A percentile compares a stretch with the other conserved stretches of the same genome.
Conservation (phyloP, 2,797 vertebrate genomes). For the Falco columbarius region DNA sequence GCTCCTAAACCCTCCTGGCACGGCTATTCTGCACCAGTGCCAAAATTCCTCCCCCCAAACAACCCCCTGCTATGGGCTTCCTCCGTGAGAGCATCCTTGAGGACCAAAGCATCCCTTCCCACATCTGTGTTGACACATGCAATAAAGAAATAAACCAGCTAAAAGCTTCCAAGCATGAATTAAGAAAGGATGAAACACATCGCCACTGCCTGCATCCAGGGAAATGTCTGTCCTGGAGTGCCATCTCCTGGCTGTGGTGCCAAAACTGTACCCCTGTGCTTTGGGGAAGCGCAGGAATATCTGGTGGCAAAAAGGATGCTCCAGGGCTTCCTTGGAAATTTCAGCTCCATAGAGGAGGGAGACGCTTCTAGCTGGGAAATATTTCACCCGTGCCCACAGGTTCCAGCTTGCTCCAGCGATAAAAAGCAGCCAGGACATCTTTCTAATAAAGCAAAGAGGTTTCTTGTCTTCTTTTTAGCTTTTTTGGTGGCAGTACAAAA, state of each 20-base stretch:
- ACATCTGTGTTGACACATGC: accelerated
- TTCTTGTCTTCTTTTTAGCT: not conserved
- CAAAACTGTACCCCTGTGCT: accelerated
- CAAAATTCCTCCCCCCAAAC: not conserved
- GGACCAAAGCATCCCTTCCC: not conserved
- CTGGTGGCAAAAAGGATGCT: not conserved
- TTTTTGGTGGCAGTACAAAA: not conserved
- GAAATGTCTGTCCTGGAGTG: not conserved
- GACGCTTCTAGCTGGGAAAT: not conserved
- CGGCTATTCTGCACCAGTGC: not conserved
- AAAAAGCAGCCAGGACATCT: not conserved
- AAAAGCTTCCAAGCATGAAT: accelerated
- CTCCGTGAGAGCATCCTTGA: not conserved
- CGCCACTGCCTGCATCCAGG: accelerated
- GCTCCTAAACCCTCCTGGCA: not conserved
- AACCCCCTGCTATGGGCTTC: not conserved
- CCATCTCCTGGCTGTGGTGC: conserved; percentile 10
- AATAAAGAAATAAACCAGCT: accelerated
- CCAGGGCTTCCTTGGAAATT: not conserved
- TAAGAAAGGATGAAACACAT: accelerated
- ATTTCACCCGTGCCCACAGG: not conserved
- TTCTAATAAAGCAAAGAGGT: not conserved
- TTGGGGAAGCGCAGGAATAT: accelerated
- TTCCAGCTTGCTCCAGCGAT: not conserved
- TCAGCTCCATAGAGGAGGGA: not conserved